These are phyloP conservation scores for Mycetomoellerius zeteki DNA, from an alignment of 1,140 invertebrate species.

Conservation along the genomic window DNA sequence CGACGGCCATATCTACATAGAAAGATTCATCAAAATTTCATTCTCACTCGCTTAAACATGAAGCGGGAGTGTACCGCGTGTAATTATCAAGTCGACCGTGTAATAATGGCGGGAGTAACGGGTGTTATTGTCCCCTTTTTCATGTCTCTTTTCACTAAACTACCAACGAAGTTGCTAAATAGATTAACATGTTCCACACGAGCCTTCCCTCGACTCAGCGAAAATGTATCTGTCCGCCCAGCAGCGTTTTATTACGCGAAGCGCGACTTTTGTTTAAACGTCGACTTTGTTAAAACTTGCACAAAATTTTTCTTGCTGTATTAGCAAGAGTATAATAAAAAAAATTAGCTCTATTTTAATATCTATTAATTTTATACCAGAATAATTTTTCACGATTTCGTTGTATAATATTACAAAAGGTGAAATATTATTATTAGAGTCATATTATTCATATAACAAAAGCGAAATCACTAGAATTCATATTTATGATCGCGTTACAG, in stretches of 20 bases:
- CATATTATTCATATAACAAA: background rate
- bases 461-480: background rate
- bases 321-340: background rate
- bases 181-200: conserved; percentile 35
- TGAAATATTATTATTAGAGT: background rate
- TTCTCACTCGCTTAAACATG: conserved; percentile 45
- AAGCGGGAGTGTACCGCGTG: background rate
- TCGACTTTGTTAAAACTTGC: background rate
- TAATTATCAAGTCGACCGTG: conserved; percentile 49
- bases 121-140: conserved; percentile 14
- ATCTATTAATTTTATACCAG: background rate
- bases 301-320: conserved; percentile 26
- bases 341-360: background rate
- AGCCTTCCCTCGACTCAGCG: background rate
- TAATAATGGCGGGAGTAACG: conserved; percentile 30
- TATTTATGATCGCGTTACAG: conserved; percentile 7
- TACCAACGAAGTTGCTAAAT: conserved; percentile 48
- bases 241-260: conserved; percentile 27
- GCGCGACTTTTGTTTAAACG: conserved; percentile 30
- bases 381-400: background rate
- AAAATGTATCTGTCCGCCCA: conserved; percentile 21
- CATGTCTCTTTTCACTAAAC: conserved; percentile 25
- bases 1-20: background rate
- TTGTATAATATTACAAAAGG: background rate
- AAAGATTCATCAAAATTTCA: conserved; percentile 60